phyloP scores from a whole-genome alignment of 2,888 invertebrate species.

The Pogonocherus hispidulus region DNA sequence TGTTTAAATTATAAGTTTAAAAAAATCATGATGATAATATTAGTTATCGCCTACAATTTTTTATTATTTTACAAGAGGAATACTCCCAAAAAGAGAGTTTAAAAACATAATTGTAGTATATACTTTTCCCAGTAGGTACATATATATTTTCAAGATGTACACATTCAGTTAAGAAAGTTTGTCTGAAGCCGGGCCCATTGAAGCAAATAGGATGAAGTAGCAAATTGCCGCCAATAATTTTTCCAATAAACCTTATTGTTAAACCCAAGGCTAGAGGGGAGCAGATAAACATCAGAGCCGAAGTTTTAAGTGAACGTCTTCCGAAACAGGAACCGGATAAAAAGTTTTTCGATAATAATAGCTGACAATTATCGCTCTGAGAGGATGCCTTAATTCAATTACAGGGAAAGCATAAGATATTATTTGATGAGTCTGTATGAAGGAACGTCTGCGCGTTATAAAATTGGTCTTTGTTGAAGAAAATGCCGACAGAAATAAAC shows the following conservation, averaged over 20 bases:
- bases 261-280: neutral
- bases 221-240: neutral
- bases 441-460: constrained; percentile 9
- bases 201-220: neutral
- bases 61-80: no score
- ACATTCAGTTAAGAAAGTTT: no score
- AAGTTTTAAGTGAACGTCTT: neutral
- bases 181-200: neutral
- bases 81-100: no score
- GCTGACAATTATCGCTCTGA: constrained; percentile 15
- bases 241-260: neutral
- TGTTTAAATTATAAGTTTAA: no score
- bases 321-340: neutral
- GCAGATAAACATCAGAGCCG: neutral
- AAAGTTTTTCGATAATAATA: constrained; percentile 25
- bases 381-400: constrained; percentile 19
- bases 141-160: no score
- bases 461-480: constrained; percentile 1
- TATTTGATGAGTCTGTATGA: constrained; percentile 10
- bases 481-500: neutral
- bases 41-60: no score
- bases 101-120: no score
- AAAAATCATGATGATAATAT: no score
- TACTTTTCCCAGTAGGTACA: no score
- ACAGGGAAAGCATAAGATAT: constrained; percentile 9